Conservation (phyloP, 2,113 vertebrate species). For the Microtus richardsoni region DNA sequence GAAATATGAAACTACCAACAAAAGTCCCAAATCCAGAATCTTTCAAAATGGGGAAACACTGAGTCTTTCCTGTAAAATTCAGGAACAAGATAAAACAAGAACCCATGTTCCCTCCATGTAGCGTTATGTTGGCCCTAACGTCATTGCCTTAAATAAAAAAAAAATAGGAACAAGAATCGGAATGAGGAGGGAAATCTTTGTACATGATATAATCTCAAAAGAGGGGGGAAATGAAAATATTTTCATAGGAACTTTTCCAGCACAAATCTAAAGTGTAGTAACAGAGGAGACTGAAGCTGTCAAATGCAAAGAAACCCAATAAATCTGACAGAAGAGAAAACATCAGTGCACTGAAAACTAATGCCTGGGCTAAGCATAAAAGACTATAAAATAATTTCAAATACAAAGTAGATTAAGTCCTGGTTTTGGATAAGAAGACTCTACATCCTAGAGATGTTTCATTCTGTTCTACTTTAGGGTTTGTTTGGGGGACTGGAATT, state of each 20-base stretch:
- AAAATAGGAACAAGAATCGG: not conserved
- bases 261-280: not conserved
- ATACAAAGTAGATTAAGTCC: not conserved
- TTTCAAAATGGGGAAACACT: not conserved
- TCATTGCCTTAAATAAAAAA: not conserved
- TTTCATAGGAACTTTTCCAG: not conserved
- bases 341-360: not conserved
- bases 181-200: slow-evolving; percentile 9
- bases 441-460: not conserved
- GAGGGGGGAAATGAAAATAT: not conserved
- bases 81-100: not conserved
- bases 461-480: not conserved
- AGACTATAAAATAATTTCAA: slow-evolving; percentile 10
- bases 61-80: not conserved
- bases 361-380: not conserved
- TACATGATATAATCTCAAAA: not conserved
- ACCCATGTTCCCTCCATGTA: not conserved
- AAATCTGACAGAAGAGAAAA: not conserved
- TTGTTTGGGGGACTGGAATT: slow-evolving; percentile 90
- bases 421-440: not conserved
- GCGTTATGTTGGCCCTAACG: not conserved
- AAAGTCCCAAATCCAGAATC: slow-evolving; percentile 1
- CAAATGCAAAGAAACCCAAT: not conserved
- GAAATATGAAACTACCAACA: not conserved
- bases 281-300: not conserved